Evolutionary conservation across 2,888 invertebrate genomes (phyloP).

Genomic region (Ichneumon xanthorius): DNA sequence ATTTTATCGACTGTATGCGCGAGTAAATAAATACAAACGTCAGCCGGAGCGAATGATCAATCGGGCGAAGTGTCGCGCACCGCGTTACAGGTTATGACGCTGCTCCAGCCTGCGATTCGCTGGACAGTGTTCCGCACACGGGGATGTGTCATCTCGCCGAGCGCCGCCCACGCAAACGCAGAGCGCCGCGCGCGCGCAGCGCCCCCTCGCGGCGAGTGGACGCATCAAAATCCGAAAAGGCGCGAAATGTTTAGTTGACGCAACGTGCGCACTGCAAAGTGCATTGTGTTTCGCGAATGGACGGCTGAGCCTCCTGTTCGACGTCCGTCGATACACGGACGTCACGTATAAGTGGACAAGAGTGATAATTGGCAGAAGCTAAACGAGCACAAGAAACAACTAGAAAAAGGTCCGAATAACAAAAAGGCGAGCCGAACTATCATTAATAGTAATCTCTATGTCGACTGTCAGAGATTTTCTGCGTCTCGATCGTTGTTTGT

Average conservation of each 20-base stretch:
- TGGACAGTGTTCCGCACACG: slow-evolving; percentile 14
- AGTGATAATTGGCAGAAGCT: not conserved
- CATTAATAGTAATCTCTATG: not conserved
- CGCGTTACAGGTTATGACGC: slow-evolving; percentile 55
- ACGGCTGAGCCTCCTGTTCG: too few relatives aligned
- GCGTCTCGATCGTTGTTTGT: not conserved
- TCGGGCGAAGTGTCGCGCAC: slow-evolving; percentile 44
- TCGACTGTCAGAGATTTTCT: not conserved
- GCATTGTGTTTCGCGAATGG: too few relatives aligned
- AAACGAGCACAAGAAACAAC: not conserved
- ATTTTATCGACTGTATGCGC: not conserved
- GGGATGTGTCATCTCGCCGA: slow-evolving; percentile 13
- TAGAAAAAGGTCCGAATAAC: not conserved
- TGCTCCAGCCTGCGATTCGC: slow-evolving; percentile 62
- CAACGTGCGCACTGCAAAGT: too few relatives aligned
- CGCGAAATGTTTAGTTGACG: not conserved
- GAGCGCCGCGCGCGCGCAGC: not conserved
- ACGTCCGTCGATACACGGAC: too few relatives aligned
- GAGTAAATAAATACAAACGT: slow-evolving; percentile 56
- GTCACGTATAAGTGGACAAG: not conserved
- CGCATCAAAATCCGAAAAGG: not conserved
- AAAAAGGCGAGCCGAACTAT: not conserved
- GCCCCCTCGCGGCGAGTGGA: not conserved
- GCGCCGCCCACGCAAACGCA: slow-evolving; percentile 31
- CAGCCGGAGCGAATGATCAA: slow-evolving; percentile 48